Percentiles rank a stretch among this genome's conserved stretches.
phyloP scores from a whole-genome alignment of 92 coral and sea anemone genomes.

The Epizoanthus rinbou region DNA sequence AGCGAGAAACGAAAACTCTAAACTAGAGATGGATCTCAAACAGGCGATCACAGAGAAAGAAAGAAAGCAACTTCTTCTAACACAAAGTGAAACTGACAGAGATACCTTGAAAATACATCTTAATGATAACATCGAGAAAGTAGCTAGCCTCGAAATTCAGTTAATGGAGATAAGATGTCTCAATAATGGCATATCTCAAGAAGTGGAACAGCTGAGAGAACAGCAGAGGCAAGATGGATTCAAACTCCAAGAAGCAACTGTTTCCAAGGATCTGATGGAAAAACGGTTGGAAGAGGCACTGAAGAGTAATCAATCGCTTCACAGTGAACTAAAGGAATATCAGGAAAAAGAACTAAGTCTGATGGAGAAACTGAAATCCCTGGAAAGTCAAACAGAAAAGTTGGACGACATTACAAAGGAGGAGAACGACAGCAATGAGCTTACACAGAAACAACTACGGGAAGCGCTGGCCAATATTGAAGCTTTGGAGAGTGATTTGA shows the following conservation, averaged over 20 bases:
- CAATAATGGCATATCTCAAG: conserved; percentile 72
- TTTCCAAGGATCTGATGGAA: conserved; percentile 80
- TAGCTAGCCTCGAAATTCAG: conserved; percentile 79
- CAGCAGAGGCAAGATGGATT: conserved; percentile 68
- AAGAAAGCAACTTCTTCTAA: conserved; percentile 52
- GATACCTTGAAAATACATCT: conserved; percentile 62
- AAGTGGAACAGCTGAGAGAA: conserved; percentile 66
- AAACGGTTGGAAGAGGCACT: conserved; percentile 78
- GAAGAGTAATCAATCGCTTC: conserved; percentile 63
- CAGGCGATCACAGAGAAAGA: conserved; percentile 61
- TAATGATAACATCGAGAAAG: conserved; percentile 74
- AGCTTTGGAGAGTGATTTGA: conserved; percentile 1
- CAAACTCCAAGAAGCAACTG: conserved; percentile 70
- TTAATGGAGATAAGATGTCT: conserved; percentile 80
- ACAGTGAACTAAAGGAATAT: conserved; percentile 55
- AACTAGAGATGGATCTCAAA: conserved; percentile 66
- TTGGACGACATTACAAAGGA: conserved; percentile 15
- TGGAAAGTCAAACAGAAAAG: conserved; percentile 53
- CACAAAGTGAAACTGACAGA: conserved; percentile 74
- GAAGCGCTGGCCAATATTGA: conserved; percentile 16
- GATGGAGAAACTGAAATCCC: conserved; percentile 38
- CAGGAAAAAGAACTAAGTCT: conserved; percentile 53
- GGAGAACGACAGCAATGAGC: conserved; percentile 10
- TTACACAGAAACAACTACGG: conserved; percentile 16
- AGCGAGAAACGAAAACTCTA: conserved; percentile 63